Evolutionary conservation across 1,140 invertebrate species (phyloP), one percentile per base, ranked within the genome.

Genomic region (Zeugodacus cucurbitae): DNA sequence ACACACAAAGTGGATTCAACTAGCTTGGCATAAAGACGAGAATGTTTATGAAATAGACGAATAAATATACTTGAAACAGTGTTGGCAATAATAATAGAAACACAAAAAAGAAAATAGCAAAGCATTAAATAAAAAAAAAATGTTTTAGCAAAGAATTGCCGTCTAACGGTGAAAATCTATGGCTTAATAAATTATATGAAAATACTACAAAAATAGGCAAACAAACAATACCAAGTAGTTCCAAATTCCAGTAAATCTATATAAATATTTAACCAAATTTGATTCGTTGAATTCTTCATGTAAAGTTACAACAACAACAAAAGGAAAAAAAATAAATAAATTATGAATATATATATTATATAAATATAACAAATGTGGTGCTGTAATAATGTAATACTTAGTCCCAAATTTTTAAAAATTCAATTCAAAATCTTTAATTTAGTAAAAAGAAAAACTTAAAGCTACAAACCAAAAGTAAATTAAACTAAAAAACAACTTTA

Each of bases 271-370:
- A 82, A 82, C 74, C 74, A 82, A 82, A 82, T 82, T 82, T 82
- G 74, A 82, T 82, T 82, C 74, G 74, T 82, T 82, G 74, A 82
- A 82, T 48, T 82, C 74, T 82, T 82, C 74, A 48, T 82, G 74
- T 82, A 82, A 48, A 82, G 20, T 44, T 82, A 48, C 11, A 48
- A 48, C 41, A 48, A 82, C 3, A 82, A 48, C 26, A 82, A 82
- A 70, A 37, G n/a, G 6, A 54, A 5, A 7, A 62, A 26, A 62
- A n/a, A 26, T 62, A n/a, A 62, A 62, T 17, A 62, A 62, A n/a
- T 26, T 62, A 26, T 54, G 6, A 62, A 62, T n/a, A 62, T 22
- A 59, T 59, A 48, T 17, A 48, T 48, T 17, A 48, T 48, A 48
- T 48, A 59, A 4, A 62, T 62, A 48, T 82, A 82, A 82, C 41